These are phyloP conservation scores for Montipora sp. DNA, from an alignment of 64 coral and sea anemone species.

Conservation along the genomic window DNA sequence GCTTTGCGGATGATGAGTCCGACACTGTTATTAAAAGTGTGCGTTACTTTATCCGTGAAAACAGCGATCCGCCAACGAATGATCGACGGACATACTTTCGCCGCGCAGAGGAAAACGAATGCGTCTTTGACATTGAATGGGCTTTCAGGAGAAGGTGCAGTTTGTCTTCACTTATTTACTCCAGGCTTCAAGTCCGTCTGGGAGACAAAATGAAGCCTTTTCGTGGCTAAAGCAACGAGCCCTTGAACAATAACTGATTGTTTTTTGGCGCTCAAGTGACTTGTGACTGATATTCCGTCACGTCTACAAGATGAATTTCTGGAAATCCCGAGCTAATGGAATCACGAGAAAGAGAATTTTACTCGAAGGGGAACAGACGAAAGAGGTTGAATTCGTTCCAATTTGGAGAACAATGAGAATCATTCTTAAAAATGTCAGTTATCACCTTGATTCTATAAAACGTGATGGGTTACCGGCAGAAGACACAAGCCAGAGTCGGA, in stretches of 20 bases:
- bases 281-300: neutral
- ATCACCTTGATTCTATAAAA: no score
- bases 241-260: neutral
- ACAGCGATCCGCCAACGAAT: neutral
- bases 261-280: neutral
- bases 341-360: neutral
- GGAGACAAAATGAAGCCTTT: constrained; percentile 41
- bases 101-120: constrained; percentile 36
- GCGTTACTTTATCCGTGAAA: neutral
- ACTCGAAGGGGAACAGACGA: neutral
- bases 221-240: neutral
- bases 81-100: neutral
- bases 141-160: constrained; percentile 37
- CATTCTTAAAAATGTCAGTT: no score
- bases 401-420: no score
- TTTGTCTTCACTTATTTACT: constrained; percentile 59
- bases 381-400: no score
- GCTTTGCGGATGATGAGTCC: constrained; percentile 72
- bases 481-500: no score
- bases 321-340: neutral
- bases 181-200: constrained; percentile 15
- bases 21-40: neutral
- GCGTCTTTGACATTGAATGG: constrained; percentile 66
- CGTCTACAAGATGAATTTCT: neutral
- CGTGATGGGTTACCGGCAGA: no score